Percentiles rank a stretch among this genome's conserved stretches.
phyloP scores from a whole-genome alignment of 2,113 vertebrate genomes.

The Sitta europaea region DNA sequence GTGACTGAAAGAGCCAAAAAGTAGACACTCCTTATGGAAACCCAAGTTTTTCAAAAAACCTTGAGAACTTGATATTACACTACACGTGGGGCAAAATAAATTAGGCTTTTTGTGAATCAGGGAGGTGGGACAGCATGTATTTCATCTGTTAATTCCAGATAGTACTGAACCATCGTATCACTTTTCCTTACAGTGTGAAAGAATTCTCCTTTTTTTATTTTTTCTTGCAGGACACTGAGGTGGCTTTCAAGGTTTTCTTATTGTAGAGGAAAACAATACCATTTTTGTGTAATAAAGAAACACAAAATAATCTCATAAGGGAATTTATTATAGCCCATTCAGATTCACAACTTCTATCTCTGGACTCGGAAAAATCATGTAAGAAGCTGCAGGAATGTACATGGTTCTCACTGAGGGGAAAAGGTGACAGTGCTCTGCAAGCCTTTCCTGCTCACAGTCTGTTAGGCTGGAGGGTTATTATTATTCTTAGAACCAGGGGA shows the following conservation, averaged over 20 bases:
- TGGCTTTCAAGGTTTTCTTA: background rate
- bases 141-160: background rate
- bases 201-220: background rate
- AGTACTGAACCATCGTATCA: background rate
- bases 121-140: background rate
- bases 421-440: background rate
- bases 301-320: background rate
- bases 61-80: background rate
- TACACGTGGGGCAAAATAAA: background rate
- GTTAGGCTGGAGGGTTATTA: conserved; percentile 38
- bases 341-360: background rate
- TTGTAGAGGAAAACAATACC: background rate
- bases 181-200: background rate
- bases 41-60: background rate
- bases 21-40: background rate
- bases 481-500: conserved; percentile 38
- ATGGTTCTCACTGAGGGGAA: background rate
- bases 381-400: background rate
- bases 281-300: background rate
- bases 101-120: background rate
- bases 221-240: background rate
- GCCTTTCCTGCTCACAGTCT: background rate
- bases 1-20: background rate
- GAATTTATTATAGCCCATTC: background rate
- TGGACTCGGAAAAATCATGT: background rate